A percentile compares a stretch with the other conserved stretches of the same genome.
Evolutionary conservation across 2,888 invertebrate genomes (phyloP).

Genomic region (Orthonychiurus folsomi): DNA sequence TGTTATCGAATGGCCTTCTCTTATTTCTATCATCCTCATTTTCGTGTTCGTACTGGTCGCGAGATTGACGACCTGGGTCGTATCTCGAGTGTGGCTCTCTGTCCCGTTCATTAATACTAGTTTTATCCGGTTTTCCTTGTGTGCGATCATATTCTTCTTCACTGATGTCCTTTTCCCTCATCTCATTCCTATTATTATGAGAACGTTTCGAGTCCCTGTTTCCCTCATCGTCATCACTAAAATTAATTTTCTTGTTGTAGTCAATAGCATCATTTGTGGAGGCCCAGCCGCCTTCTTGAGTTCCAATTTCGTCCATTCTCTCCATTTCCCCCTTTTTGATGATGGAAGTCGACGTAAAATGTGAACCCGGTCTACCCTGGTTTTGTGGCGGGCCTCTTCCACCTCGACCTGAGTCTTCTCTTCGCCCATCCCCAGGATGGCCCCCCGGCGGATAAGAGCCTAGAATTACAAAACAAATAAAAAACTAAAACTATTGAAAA

Average conservation of each 20-base stretch:
- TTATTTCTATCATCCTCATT: constrained; percentile 16
- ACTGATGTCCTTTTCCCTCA: constrained; percentile 15
- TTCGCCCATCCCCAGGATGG: constrained; percentile 21
- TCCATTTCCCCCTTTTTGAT: constrained; percentile 37
- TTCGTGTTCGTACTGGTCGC: constrained; percentile 13
- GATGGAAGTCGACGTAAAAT: constrained; percentile 37
- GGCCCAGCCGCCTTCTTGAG: constrained; percentile 38
- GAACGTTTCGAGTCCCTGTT: constrained; percentile 14
- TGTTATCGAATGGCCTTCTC: constrained; percentile 11
- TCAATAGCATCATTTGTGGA: constrained; percentile 37
- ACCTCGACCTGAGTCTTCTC: constrained; percentile 15
- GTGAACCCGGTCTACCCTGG: constrained; percentile 26
- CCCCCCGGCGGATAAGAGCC: constrained; percentile 8
- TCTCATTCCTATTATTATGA: neutral
- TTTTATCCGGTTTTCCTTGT: constrained; percentile 8
- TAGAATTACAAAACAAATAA: neutral
- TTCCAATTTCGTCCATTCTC: constrained; percentile 37
- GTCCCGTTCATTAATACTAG: constrained; percentile 20
- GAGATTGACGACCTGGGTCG: constrained; percentile 7
- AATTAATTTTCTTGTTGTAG: constrained; percentile 39
- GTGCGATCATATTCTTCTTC: constrained; percentile 26
- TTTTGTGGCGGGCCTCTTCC: constrained; percentile 19
- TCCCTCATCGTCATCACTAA: constrained; percentile 38
- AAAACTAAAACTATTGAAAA: no score
- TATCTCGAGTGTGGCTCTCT: constrained; percentile 13